phyloP scores from a whole-genome alignment of 2,888 invertebrate species.

The Proisotoma minuta region DNA sequence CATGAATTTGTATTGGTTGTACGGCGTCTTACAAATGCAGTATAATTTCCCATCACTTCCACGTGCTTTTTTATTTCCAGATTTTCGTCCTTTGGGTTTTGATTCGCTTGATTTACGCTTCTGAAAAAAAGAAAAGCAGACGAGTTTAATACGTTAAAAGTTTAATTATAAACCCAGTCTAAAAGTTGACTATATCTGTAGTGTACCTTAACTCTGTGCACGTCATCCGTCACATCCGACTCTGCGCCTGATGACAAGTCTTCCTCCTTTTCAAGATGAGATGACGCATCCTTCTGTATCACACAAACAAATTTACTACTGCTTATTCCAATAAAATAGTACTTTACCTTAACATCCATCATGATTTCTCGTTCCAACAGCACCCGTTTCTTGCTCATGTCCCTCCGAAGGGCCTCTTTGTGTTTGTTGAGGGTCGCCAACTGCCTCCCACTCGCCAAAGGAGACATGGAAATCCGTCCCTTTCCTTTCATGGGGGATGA shows the following conservation, averaged over 20 bases:
- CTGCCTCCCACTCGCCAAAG: slow-evolving; percentile 14
- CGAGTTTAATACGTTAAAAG: background rate
- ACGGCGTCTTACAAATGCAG: slow-evolving; percentile 88
- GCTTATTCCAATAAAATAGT: background rate
- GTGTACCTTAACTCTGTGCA: too few species aligned
- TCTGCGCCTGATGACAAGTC: background rate
- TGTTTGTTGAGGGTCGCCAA: slow-evolving; percentile 64
- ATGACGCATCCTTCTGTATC: slow-evolving; percentile 10
- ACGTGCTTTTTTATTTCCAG: slow-evolving; percentile 28
- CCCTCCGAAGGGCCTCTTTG: slow-evolving; percentile 86
- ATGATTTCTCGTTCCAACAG: slow-evolving; percentile 83
- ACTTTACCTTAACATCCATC: slow-evolving; percentile 73
- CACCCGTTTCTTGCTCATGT: slow-evolving; percentile 84
- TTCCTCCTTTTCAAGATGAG: background rate
- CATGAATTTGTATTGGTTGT: slow-evolving; percentile 88
- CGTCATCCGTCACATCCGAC: background rate
- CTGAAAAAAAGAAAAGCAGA: background rate
- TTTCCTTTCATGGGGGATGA: too few species aligned
- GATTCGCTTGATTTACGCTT: background rate
- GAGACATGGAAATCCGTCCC: background rate
- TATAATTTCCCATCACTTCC: slow-evolving; percentile 70
- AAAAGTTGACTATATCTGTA: too few species aligned
- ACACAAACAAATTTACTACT: background rate
- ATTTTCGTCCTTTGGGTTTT: slow-evolving; percentile 47
- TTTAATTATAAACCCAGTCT: too few species aligned